phyloP scores from a whole-genome alignment of 2,113 vertebrate species.

The Amphilophus citrinellus region DNA sequence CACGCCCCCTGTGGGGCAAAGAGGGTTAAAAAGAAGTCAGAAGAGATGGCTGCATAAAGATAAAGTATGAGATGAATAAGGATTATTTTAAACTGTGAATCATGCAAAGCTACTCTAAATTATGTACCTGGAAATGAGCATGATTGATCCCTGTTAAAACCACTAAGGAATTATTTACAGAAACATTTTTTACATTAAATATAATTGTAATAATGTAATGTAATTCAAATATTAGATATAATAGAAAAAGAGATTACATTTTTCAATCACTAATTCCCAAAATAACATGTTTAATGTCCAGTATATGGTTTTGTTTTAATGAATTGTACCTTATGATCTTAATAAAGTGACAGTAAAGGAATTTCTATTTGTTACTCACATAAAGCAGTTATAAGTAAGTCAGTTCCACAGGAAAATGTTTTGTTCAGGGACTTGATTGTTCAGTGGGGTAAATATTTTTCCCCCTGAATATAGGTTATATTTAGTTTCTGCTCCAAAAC shows the following conservation, averaged over 20 bases:
- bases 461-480: background rate
- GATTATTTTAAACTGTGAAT: background rate
- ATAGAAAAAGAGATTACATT: no score
- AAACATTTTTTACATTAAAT: no score
- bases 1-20: no score
- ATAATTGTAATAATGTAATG: no score
- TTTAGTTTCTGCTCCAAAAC: background rate
- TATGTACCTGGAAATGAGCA: background rate
- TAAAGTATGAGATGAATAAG: background rate
- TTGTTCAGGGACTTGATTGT: background rate
- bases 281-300: background rate
- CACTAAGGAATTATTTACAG: background rate
- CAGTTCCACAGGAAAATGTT: background rate
- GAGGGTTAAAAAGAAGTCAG: no score
- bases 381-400: background rate
- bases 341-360: background rate
- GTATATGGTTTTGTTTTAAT: background rate
- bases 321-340: background rate
- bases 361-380: background rate
- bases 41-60: background rate
- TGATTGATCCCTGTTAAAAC: background rate
- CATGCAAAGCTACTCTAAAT: no score
- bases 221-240: no score
- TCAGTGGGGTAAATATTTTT: background rate
- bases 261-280: background rate